Conservation (phyloP, 2,797 vertebrate species). For the Arrhamphus sclerolepis region DNA sequence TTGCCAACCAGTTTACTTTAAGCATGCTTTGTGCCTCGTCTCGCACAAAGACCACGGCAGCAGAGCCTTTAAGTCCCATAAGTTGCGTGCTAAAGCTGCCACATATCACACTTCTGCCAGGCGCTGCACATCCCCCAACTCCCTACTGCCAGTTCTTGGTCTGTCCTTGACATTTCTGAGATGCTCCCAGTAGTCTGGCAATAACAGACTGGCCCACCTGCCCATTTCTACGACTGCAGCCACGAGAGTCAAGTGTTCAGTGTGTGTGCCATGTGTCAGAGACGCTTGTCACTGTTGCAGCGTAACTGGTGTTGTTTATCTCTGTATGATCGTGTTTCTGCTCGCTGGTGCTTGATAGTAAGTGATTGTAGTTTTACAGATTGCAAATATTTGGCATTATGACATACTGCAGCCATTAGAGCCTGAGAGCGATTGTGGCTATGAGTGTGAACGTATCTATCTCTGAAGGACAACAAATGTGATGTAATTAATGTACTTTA, state of each 20-base stretch:
- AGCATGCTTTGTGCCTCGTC: slow-evolving; percentile 1
- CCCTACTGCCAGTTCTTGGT: slow-evolving; percentile 11
- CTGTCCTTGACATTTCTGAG: slow-evolving; percentile 29
- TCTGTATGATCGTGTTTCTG: not conserved
- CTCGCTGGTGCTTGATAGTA: not conserved
- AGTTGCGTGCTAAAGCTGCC: not conserved
- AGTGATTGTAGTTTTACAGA: not conserved
- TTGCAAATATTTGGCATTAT: slow-evolving; percentile 5
- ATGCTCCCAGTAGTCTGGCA: slow-evolving; percentile 11
- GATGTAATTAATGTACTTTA: slow-evolving; percentile 22
- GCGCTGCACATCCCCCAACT: slow-evolving; percentile 13
- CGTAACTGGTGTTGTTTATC: not conserved
- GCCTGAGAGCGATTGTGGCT: slow-evolving; percentile 4
- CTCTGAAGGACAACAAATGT: not conserved
- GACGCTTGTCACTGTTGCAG: not conserved
- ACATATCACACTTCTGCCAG: slow-evolving; percentile 7
- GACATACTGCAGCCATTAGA: not conserved
- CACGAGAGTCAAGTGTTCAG: slow-evolving; percentile 6
- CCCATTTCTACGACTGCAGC: slow-evolving; percentile 3
- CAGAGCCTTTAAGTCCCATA: not conserved
- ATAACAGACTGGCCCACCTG: slow-evolving; percentile 12
- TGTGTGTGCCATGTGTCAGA: not conserved
- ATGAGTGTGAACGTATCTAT: slow-evolving; percentile 11
- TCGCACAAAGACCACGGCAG: not conserved
- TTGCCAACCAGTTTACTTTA: not conserved